Evolutionary conservation across 2,888 invertebrate species (phyloP).

Genomic region (Erebia aethiops): DNA sequence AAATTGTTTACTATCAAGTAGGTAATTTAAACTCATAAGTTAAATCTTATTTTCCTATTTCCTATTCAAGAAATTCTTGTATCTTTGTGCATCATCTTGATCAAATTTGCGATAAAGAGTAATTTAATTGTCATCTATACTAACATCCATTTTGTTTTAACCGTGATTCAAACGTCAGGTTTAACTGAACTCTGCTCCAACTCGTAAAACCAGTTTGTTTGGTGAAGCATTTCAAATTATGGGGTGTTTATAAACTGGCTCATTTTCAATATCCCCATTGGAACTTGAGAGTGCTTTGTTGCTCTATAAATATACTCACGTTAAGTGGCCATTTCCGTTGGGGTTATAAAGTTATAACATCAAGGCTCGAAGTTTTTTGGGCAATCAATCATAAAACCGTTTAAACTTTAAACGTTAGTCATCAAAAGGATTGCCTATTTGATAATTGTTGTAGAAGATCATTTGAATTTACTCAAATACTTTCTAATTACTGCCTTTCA

Average conservation of each 20-base stretch:
- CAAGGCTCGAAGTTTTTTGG: conserved; percentile 7
- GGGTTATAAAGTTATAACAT: not conserved
- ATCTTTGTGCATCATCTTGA: not conserved
- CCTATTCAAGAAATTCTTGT: no score
- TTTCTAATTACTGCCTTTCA: conserved; percentile 26
- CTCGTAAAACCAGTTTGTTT: conserved; percentile 34
- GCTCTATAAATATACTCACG: conserved; percentile 13
- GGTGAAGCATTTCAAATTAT: conserved; percentile 14
- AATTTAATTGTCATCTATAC: not conserved
- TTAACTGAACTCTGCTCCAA: not conserved
- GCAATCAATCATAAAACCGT: not conserved
- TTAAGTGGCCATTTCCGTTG: conserved; percentile 9
- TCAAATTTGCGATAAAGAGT: not conserved
- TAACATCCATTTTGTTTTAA: not conserved
- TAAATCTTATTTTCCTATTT: no score
- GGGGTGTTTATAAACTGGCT: conserved; percentile 17
- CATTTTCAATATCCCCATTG: conserved; percentile 17
- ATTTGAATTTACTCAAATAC: conserved; percentile 5
- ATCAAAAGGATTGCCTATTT: not conserved
- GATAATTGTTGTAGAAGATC: not conserved
- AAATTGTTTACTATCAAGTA: no score
- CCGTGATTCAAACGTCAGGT: not conserved
- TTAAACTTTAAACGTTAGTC: not conserved
- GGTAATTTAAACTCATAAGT: no score
- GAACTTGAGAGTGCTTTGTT: conserved; percentile 8